phyloP scores from a whole-genome alignment of 2,113 vertebrate genomes.

The Macaca mulatta region DNA sequence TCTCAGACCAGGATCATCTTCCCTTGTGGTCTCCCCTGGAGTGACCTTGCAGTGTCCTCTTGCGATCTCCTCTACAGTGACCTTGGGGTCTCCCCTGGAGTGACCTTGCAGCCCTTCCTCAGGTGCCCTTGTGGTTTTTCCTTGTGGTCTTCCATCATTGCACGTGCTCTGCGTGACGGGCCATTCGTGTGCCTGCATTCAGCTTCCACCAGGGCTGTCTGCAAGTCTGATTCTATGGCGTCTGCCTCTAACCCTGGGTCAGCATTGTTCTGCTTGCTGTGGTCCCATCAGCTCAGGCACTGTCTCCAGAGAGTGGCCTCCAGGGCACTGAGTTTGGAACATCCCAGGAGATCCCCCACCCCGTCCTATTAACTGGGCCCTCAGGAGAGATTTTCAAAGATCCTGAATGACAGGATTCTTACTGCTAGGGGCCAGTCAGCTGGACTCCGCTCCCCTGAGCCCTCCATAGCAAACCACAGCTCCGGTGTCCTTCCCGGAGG shows the following conservation, averaged over 20 bases:
- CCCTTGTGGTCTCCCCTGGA: too few species aligned
- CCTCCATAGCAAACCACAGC: not conserved
- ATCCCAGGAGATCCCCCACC: constrained; percentile 57
- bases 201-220: not conserved
- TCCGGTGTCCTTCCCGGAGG: not conserved
- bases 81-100: too few species aligned
- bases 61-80: too few species aligned
- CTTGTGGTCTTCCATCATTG: too few species aligned
- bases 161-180: accelerated
- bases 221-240: constrained; percentile 42
- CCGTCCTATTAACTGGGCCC: not conserved
- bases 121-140: too few species aligned
- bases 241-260: constrained; percentile 43
- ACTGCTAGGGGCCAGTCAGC: too few species aligned
- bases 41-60: too few species aligned
- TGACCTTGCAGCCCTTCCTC: too few species aligned
- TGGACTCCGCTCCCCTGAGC: too few species aligned
- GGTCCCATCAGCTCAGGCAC: not conserved
- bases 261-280: constrained; percentile 66
- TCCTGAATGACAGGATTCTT: too few species aligned
- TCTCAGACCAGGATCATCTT: too few species aligned
- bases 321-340: constrained; percentile 58
- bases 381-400: not conserved
- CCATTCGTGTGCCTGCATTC: not conserved
- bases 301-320: constrained; percentile 15